Percentiles rank a stretch among this genome's conserved stretches.
Evolutionary conservation across 2,113 vertebrate genomes (phyloP).

Genomic region (Diadophis punctatus): DNA sequence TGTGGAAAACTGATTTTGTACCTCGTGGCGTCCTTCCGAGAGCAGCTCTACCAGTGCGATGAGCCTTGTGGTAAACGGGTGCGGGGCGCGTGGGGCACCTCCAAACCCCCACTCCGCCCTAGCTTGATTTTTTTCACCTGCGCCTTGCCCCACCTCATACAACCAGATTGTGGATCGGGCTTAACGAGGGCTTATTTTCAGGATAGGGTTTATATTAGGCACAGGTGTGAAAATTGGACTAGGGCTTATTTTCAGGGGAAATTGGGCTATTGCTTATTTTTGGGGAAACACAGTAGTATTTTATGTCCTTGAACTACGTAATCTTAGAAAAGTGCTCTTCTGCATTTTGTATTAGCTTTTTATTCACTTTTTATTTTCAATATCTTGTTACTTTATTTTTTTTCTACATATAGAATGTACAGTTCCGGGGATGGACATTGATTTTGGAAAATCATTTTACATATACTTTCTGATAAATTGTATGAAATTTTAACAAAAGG

Average conservation of each 20-base stretch:
- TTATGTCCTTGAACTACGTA: background rate
- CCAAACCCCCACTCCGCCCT: no score
- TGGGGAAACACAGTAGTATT: background rate
- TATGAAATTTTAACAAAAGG: slow-evolving; percentile 9
- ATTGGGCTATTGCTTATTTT: no score
- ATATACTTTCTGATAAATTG: background rate
- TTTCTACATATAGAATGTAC: background rate
- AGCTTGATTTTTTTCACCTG: no score
- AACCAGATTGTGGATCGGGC: no score
- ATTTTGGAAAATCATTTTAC: background rate
- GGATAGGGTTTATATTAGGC: no score
- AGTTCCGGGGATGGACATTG: background rate
- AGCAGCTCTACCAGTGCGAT: no score
- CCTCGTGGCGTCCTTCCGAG: accelerated
- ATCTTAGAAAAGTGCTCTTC: background rate
- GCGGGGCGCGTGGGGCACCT: no score
- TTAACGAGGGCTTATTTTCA: no score
- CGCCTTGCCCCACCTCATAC: no score
- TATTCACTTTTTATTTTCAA: background rate
- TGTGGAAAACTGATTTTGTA: background rate
- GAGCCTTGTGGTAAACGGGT: no score
- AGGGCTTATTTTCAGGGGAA: no score
- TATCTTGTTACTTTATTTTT: background rate
- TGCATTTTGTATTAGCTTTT: background rate
- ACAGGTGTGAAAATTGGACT: no score